phyloP scores from a whole-genome alignment of 2,113 vertebrate species.

The Corydoras sp. region DNA sequence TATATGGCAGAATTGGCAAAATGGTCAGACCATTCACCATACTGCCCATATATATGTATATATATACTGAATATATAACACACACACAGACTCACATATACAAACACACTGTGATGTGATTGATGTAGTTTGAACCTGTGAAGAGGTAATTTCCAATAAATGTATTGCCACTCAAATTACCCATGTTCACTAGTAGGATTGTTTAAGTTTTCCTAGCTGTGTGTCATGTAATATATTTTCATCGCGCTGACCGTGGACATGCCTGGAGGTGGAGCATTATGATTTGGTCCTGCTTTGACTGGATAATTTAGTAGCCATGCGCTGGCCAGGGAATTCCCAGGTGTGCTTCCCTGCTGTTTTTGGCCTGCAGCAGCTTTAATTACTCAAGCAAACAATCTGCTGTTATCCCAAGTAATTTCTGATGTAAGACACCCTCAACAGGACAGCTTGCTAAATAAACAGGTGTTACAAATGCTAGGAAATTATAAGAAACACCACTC shows the following conservation, averaged over 20 bases:
- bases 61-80: too few relatives aligned
- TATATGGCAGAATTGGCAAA: too few relatives aligned
- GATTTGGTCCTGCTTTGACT: constrained; percentile 28
- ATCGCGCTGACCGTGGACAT: not conserved
- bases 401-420: constrained; percentile 38
- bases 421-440: constrained; percentile 42
- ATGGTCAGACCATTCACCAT: too few relatives aligned
- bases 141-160: too few relatives aligned
- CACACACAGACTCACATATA: too few relatives aligned
- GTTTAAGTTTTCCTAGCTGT: too few relatives aligned
- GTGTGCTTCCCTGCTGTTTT: constrained; percentile 40
- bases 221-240: constrained; percentile 1
- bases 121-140: too few relatives aligned
- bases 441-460: constrained; percentile 30
- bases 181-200: too few relatives aligned
- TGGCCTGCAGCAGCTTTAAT: constrained; percentile 39
- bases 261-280: constrained; percentile 20
- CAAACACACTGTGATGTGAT: too few relatives aligned
- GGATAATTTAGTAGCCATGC: constrained; percentile 40
- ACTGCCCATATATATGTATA: too few relatives aligned
- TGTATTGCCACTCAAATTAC: too few relatives aligned
- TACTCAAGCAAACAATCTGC: constrained; percentile 43
- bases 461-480: constrained; percentile 31
- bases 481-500: not conserved
- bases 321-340: constrained; percentile 39